A percentile compares a stretch with the other conserved stretches of the same genome.
Evolutionary conservation across 2,113 vertebrate species (phyloP).

Genomic region (Corythornis cristatus): DNA sequence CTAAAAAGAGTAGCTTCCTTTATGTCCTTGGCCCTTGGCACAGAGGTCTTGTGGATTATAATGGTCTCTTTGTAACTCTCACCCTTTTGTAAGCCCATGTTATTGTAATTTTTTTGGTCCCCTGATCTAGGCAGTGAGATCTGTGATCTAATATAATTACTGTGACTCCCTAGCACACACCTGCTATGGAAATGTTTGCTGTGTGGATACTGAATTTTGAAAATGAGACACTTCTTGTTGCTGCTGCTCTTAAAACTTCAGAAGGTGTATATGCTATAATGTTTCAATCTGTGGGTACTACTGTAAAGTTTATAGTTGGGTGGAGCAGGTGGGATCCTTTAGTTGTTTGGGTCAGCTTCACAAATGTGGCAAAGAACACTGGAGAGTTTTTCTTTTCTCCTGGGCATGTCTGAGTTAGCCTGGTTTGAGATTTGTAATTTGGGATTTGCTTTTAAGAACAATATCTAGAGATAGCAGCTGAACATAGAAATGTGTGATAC

Average conservation of each 20-base stretch:
- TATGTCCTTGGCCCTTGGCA: background rate
- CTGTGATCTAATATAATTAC: background rate
- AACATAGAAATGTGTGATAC: background rate
- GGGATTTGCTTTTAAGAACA: background rate
- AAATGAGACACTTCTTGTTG: background rate
- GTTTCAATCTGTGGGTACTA: background rate
- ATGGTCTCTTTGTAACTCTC: background rate
- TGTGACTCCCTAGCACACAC: background rate
- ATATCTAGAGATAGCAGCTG: background rate
- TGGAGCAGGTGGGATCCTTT: background rate
- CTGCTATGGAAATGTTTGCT: background rate
- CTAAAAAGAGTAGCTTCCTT: background rate
- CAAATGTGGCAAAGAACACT: background rate
- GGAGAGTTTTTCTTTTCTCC: background rate
- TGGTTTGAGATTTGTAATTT: background rate
- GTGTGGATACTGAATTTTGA: background rate
- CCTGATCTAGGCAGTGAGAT: background rate
- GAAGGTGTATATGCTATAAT: background rate
- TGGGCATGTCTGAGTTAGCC: background rate
- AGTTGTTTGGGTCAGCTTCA: background rate
- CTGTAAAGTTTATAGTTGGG: background rate
- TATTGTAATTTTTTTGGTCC: background rate
- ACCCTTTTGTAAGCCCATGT: background rate
- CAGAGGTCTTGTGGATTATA: background rate
- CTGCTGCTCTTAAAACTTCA: background rate